Conservation (phyloP, 2,888 invertebrate genomes). For the Plutella xylostella region DNA sequence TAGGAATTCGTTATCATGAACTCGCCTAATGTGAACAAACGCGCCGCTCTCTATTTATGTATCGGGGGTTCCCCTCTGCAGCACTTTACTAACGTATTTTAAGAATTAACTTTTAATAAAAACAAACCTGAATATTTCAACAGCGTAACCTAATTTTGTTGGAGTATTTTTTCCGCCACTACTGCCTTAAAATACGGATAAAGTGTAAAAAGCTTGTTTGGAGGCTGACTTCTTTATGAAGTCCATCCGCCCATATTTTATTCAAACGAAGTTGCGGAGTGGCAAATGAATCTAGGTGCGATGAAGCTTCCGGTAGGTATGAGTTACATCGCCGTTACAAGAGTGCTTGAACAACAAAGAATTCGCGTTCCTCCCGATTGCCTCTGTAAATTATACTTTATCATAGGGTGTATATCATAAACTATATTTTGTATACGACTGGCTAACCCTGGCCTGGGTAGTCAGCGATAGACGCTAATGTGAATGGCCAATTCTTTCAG, state of each 20-base stretch:
- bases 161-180: not conserved
- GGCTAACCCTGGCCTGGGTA: too few relatives aligned
- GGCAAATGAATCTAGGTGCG: not conserved
- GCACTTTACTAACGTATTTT: not conserved
- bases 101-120: not conserved
- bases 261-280: slow-evolving; percentile 28
- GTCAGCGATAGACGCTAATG: too few relatives aligned
- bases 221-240: slow-evolving; percentile 23
- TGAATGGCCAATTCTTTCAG: too few relatives aligned
- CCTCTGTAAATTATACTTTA: too few relatives aligned
- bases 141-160: slow-evolving; percentile 2
- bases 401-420: too few relatives aligned
- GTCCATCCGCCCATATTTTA: slow-evolving; percentile 30
- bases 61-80: not conserved
- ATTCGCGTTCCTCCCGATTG: not conserved
- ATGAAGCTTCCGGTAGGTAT: too few relatives aligned
- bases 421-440: too few relatives aligned
- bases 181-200: not conserved
- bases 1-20: too few relatives aligned
- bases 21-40: too few relatives aligned
- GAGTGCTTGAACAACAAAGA: not conserved
- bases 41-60: too few relatives aligned
- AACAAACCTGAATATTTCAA: not conserved
- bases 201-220: slow-evolving; percentile 17
- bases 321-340: not conserved